Base-by-base conservation (phyloP, 2,113 vertebrate species). In the Eudyptes chrysolophus region DNA sequence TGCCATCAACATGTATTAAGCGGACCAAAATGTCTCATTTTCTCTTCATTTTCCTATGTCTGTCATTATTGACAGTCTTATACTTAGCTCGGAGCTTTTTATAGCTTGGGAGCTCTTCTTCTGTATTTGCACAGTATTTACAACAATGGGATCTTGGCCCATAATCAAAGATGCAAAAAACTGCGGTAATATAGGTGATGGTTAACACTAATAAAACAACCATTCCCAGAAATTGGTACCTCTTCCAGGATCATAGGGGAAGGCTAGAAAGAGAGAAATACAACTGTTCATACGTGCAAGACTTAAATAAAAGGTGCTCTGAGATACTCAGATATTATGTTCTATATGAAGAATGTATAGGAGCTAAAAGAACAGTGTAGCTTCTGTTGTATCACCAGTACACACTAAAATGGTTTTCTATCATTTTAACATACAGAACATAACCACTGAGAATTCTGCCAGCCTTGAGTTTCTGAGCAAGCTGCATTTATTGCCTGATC, bases 401-500 rank as follows among this genome's bases (percentile, higher is more conserved):
- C 42, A 83, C 82, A 82, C 21, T 71, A 62, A 92, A 96, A 94
- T 49, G 62, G 17, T 94, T 92, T 89, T 42, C 66, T 94, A 55
- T 78, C 27, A 92, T 80, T 93, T 96, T 92, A 96, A 88, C 5
- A 13, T 72, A 84, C 42, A 92, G 91, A 90, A 94, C 13, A 89
- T 75, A 81, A 87, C 60, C 82, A 88, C 40, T 85, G 84, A 97
- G 36, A 97, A 84, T 95, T 96, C 81, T 78, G 27, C 81, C 69
- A 95, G 60, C 64, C 70, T 75, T 88, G 54, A 96, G 60, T 84
- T 96, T 97, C 65, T 71, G 44, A 96, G 80, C 30, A 84, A 97
- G 77, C 52, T 14, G 49, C 84, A 80, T 96, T 95, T 94, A 89
- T 78, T 87, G 29, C 44, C 72, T 96, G 65, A 95, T 97, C 92